These are phyloP conservation scores for Listronotus oregonensis DNA, from an alignment of 1,140 invertebrate species.

Conservation along the genomic window DNA sequence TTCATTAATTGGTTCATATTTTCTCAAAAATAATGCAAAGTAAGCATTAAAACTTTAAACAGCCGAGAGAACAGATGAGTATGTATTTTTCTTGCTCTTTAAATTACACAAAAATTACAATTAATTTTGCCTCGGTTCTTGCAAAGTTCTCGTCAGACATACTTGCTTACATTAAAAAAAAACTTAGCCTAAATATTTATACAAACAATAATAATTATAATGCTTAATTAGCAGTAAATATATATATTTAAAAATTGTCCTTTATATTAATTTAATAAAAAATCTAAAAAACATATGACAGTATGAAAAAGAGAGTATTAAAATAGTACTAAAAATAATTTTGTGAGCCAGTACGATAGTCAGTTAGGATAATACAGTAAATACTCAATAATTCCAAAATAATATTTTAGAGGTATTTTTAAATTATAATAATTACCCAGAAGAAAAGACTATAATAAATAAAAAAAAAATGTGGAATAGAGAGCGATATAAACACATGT, in stretches of 20 bases:
- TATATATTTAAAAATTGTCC: conserved; percentile 48
- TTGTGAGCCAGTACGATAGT: conserved; percentile 4
- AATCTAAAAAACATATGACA: conserved; percentile 45
- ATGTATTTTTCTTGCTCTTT: conserved; percentile 5
- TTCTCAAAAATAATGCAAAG: conserved; percentile 23
- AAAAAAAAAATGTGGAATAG: not conserved
- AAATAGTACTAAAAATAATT: not conserved
- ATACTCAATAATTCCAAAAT: not conserved
- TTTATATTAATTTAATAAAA: conserved; percentile 49
- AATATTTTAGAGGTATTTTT: too few relatives aligned
- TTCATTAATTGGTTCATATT: too few relatives aligned
- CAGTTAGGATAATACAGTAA: not conserved
- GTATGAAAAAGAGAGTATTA: conserved; percentile 25
- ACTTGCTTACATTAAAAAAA: conserved; percentile 53
- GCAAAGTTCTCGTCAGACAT: conserved; percentile 21
- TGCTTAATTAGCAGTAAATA: conserved; percentile 52
- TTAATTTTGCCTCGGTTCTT: not conserved
- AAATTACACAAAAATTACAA: conserved; percentile 12
- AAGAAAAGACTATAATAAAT: too few relatives aligned
- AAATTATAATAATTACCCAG: too few relatives aligned
- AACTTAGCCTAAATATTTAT: conserved; percentile 56
- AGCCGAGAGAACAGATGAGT: not conserved
- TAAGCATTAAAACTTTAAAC: conserved; percentile 11
- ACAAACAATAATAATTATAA: conserved; percentile 51
- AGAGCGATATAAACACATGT: too few relatives aligned